Base-by-base conservation (phyloP, 2,888 invertebrate genomes). In the Ischnus inquisitorius region DNA sequence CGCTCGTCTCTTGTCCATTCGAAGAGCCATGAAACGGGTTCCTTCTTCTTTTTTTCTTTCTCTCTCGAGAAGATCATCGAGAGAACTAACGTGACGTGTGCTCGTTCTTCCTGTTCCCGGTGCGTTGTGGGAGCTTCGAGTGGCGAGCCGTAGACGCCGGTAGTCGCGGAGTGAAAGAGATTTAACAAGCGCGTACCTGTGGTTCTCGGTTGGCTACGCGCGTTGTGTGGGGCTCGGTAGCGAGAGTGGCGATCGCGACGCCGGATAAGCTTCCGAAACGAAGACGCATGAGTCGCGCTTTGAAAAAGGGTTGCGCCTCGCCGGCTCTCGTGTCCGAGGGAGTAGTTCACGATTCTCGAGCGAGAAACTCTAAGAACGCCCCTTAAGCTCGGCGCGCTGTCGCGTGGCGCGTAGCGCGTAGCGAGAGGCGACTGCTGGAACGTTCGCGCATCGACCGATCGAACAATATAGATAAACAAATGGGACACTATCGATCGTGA, bases 391-490 rank as follows among this genome's bases (percentile, higher is more conserved):
- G 22, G 51, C 65, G 48, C 28, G 62, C 39, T 75, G 34, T 34
- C 39, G 39, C 6, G 6, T 34, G 34, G 34, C 34, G 2, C 6
- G 34, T 34, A 6, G 34, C 34, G 2, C 0, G 34, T 34, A 65
- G 54, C 72, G 54, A 16, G 34, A 16, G 54, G 54, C 72, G 54
- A 16, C 43, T 54, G 22, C 62, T 51, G 65, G 65, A 3, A 19
- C 60, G 62, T 64, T 65, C n/a, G 68, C 16, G 46, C 57, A 76
- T 72, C 74, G 64, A n/a, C 60, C 78, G 87, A 86, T 87, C 86
- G 72, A 78, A 82, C 77, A 67, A 78, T 64, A 54, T 41, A 87
- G 86, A 87, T 87, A 85, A 83, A 85, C 75, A 78, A 83, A 85
- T 83, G 51, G 69, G 79, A 68, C 83, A 75, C 76, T 86, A 86